These are phyloP conservation scores for Schizotus pectinicornis DNA, from an alignment of 2,888 invertebrate species.

Conservation along the genomic window DNA sequence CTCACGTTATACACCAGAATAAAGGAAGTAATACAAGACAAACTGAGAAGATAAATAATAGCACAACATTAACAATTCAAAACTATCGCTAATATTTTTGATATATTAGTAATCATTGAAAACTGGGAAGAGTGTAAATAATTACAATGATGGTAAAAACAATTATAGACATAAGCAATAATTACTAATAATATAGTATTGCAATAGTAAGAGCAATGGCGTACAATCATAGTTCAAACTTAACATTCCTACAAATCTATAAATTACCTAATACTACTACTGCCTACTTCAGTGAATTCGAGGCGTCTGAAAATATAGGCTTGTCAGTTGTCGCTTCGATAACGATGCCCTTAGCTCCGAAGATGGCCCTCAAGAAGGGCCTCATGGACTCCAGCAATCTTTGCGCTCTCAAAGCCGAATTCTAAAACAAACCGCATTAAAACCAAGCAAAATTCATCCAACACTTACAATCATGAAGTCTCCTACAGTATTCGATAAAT, in stretches of 20 bases:
- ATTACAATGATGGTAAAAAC: too few species aligned
- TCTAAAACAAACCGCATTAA: slow-evolving; percentile 63
- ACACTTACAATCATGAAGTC: slow-evolving; percentile 69
- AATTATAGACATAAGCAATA: too few species aligned
- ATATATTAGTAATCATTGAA: too few species aligned
- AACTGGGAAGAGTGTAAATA: too few species aligned
- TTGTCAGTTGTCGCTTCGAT: slow-evolving; percentile 63
- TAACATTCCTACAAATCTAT: not conserved
- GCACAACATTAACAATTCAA: too few species aligned
- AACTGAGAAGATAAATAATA: too few species aligned
- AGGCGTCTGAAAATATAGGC: slow-evolving; percentile 53
- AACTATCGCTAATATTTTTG: not conserved
- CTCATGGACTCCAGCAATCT: slow-evolving; percentile 75
- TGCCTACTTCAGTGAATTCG: not conserved
- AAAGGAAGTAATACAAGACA: too few species aligned
- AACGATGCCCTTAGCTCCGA: slow-evolving; percentile 76
- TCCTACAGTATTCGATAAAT: slow-evolving; percentile 69
- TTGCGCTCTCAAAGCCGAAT: slow-evolving; percentile 77
- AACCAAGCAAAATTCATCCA: not conserved
- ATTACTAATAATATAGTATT: too few species aligned
- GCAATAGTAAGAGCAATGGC: too few species aligned
- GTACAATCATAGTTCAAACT: not conserved
- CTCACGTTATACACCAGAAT: too few species aligned
- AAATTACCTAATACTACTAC: not conserved
- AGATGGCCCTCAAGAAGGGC: slow-evolving; percentile 74